Conservation (phyloP, 2,888 invertebrate species). For the Caenorhabditis sp. region DNA sequence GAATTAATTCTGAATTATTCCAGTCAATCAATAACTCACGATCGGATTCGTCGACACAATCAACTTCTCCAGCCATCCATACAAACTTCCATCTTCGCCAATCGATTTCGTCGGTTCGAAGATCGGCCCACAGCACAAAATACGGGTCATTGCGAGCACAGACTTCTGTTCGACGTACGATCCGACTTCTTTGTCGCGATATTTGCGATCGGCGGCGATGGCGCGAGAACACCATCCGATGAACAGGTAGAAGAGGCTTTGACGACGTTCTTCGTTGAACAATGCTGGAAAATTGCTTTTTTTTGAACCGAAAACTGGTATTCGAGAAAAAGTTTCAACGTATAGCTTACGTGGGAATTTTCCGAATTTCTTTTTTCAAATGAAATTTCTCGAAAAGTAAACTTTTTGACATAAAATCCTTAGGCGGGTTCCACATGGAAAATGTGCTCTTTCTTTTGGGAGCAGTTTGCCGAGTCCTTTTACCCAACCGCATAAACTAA, state of each 20-base stretch:
- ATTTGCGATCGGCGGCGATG: conserved; percentile 52
- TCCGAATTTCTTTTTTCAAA: too few relatives aligned
- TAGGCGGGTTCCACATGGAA: too few relatives aligned
- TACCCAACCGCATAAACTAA: too few relatives aligned
- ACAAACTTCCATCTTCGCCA: conserved; percentile 81
- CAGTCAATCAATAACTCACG: too few relatives aligned
- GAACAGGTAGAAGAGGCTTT: conserved; percentile 88
- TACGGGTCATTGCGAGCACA: conserved; percentile 88
- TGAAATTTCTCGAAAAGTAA: too few relatives aligned
- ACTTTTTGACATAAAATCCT: too few relatives aligned
- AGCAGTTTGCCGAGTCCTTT: too few relatives aligned
- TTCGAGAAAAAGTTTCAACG: too few relatives aligned
- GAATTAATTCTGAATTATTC: too few relatives aligned
- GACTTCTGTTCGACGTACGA: conserved; percentile 75
- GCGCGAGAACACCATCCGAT: conserved; percentile 88
- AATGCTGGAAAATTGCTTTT: conserved; percentile 75
- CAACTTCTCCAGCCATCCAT: conserved; percentile 91
- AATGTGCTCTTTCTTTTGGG: too few relatives aligned
- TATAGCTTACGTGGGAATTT: too few relatives aligned
- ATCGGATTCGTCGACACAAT: conserved; percentile 82
- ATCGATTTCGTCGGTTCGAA: conserved; percentile 78
- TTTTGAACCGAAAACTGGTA: background rate
- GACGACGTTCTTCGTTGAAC: conserved; percentile 85
- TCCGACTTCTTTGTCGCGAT: conserved; percentile 54
- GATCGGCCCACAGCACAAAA: conserved; percentile 93